Evolutionary conservation across 2,888 invertebrate genomes (phyloP), one percentile per base, ranked within the genome.

Genomic region (Drosophila putrida): DNA sequence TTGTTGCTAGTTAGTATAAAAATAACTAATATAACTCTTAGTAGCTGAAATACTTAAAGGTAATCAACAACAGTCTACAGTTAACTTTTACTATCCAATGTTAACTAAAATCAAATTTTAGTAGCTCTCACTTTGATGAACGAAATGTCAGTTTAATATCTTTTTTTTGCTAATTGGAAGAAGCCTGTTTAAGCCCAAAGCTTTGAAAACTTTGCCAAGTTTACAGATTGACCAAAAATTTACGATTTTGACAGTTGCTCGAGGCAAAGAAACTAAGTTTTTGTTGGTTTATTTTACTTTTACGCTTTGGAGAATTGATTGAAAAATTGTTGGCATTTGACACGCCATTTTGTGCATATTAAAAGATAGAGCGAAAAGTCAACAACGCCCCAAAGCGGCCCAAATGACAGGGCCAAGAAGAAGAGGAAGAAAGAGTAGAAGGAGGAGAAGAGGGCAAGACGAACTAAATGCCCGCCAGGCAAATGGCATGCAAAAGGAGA

Each of bases 321-420:
- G 75, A 86, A 84, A 86, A 84, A 75, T 78, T 88, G 75, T 80
- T 39, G 71, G 47, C 69, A 75, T 86, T 88, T 84, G 83, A 84
- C 83, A 86, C 78, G 84, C 83, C 81, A 86, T 84, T 88, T 86
- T 80, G 89, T 71, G 87, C 78, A 80, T 75, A 83, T 88, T 84
- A 86, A 80, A 78, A 82, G 83, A 88, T 88, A 88, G 85, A 77
- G 69, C 82, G 44, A 80, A 80, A 88, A 85, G 70, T 72, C 86
- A 83, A 88, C 86, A 87, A 69, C 57, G 65, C 74, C 74, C 76
- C 66, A 47, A 67, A 65, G 66, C 60, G 33, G 38, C 13, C 20
- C 36, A 25, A 27, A 44, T n/a, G 51, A 53, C 10, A 28, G 51
- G 38, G 53, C 41, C 20, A 41, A 35, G 25, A 5, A 25, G 10